These are phyloP conservation scores for Lampris incognitus DNA, from an alignment of 2,113 vertebrate genomes.

Conservation along the genomic window DNA sequence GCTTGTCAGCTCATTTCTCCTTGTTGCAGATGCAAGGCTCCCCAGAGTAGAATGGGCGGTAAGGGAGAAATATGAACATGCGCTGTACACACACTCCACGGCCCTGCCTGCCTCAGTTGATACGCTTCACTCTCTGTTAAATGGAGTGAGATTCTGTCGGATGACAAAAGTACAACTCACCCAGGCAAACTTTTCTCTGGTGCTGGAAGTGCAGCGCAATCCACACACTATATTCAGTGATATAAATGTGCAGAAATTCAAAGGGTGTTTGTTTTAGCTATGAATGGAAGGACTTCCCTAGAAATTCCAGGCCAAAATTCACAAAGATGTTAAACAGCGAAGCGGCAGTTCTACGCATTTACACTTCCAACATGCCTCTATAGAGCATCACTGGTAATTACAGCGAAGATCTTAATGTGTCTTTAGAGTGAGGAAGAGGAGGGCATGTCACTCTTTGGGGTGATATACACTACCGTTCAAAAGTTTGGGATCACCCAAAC, in stretches of 20 bases:
- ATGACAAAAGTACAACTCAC: slow-evolving; percentile 13
- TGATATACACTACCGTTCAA: too few relatives aligned
- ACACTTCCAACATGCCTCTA: too few relatives aligned
- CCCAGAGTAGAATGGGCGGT: slow-evolving; percentile 14
- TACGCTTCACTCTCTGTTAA: slow-evolving; percentile 30
- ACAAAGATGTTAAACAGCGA: too few relatives aligned
- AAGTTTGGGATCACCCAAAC: too few relatives aligned
- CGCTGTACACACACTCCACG: neutral
- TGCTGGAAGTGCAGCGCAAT: neutral
- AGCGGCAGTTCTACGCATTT: too few relatives aligned
- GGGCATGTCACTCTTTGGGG: too few relatives aligned
- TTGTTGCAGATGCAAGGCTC: slow-evolving; percentile 53
- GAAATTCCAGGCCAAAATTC: too few relatives aligned
- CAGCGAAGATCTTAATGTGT: too few relatives aligned
- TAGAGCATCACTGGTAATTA: too few relatives aligned
- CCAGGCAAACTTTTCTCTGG: neutral
- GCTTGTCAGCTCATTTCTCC: slow-evolving; percentile 45
- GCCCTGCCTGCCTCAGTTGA: neutral
- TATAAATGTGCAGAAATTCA: neutral
- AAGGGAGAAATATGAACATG: slow-evolving; percentile 21
- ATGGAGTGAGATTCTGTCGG: slow-evolving; percentile 22
- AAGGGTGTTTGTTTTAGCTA: neutral
- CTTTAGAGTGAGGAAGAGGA: too few relatives aligned
- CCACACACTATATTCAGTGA: neutral
- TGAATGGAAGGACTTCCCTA: neutral